Conservation (phyloP, 2,797 vertebrate genomes). For the Anisognathus igniventris region DNA sequence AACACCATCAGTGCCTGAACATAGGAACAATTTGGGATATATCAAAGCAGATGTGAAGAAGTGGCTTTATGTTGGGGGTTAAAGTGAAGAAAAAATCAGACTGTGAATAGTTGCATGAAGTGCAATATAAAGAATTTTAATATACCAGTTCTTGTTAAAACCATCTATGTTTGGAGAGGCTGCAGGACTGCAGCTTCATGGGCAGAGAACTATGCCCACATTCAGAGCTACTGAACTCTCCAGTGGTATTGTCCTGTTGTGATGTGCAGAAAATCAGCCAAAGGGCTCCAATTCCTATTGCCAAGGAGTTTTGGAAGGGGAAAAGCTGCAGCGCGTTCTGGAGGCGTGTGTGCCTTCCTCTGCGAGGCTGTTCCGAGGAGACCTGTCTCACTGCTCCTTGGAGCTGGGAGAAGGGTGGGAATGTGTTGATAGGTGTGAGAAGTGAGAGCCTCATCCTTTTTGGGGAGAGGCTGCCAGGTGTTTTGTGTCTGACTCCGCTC, state of each 20-base stretch:
- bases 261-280: not conserved
- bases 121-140: not conserved
- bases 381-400: not conserved
- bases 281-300: not conserved
- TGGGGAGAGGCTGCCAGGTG: not conserved
- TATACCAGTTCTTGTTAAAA: not conserved
- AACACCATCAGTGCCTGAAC: not conserved
- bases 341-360: not conserved
- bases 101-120: not conserved
- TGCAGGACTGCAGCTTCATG: not conserved
- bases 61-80: not conserved
- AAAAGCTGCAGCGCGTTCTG: accelerated
- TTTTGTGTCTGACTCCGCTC: not conserved
- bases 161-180: not conserved
- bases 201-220: accelerated
- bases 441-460: not conserved
- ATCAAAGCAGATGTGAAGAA: not conserved
- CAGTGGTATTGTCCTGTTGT: accelerated
- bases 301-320: not conserved
- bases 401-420: not conserved
- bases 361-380: not conserved
- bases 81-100: not conserved
- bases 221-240: not conserved
- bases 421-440: not conserved
- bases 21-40: not conserved